Conservation (phyloP, 2,888 invertebrate genomes). For the Bombylius major region DNA sequence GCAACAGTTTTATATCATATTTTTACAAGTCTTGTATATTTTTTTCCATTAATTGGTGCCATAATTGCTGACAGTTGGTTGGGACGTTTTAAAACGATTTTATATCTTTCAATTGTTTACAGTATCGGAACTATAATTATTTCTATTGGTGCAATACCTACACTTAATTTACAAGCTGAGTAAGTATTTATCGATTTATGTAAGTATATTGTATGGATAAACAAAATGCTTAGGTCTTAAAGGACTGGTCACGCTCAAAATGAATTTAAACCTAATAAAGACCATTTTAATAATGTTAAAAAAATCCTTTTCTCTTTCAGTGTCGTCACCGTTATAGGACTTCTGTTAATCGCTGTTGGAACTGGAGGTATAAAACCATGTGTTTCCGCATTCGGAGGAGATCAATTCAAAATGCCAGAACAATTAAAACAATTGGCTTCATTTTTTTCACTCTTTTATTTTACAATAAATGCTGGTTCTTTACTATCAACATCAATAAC, state of each 20-base stretch:
- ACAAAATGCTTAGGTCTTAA: no score
- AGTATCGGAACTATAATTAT: slow-evolving; percentile 69
- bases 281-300: no score
- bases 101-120: slow-evolving; percentile 80
- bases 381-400: slow-evolving; percentile 90
- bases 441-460: slow-evolving; percentile 92
- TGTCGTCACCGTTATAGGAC: slow-evolving; percentile 50
- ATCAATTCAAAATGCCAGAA: slow-evolving; percentile 74
- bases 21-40: slow-evolving; percentile 73
- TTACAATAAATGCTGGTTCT: slow-evolving; percentile 84
- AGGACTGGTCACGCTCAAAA: no score
- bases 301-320: slow-evolving; percentile 31
- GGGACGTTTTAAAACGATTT: slow-evolving; percentile 73
- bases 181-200: slow-evolving; percentile 17
- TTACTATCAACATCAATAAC: slow-evolving; percentile 78
- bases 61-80: slow-evolving; percentile 86
- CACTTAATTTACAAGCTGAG: slow-evolving; percentile 45
- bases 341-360: slow-evolving; percentile 70
- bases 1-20: slow-evolving; percentile 81
- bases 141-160: slow-evolving; percentile 53
- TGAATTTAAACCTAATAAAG: no score
- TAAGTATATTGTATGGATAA: not conserved
- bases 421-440: slow-evolving; percentile 65
- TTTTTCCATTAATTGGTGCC: slow-evolving; percentile 58
- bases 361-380: slow-evolving; percentile 96